Percentiles rank a stretch among this genome's conserved stretches.
Evolutionary conservation across 2,797 vertebrate genomes (phyloP).

Genomic region (Coilia nasus): DNA sequence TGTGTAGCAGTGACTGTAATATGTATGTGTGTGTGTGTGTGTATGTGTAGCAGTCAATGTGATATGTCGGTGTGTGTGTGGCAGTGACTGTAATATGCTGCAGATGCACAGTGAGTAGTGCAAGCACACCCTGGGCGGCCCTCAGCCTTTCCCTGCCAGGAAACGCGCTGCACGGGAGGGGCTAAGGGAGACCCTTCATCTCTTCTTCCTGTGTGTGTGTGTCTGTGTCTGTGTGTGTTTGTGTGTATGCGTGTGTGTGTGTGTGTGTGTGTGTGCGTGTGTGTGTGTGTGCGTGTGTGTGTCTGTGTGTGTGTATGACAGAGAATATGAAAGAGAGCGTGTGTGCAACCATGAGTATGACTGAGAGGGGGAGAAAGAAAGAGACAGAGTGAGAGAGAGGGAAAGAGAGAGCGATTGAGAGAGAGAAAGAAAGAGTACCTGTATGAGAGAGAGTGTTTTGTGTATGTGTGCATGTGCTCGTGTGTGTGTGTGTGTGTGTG

Average conservation of each 20-base stretch:
- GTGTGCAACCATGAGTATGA: no score
- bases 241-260: neutral
- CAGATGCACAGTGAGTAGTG: neutral
- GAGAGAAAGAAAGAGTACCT: neutral
- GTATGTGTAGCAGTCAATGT: neutral
- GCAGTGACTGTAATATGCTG: neutral
- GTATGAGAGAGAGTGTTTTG: neutral
- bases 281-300: neutral
- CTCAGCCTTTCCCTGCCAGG: neutral
- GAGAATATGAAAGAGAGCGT: neutral
- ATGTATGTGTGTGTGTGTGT: constrained; percentile 33
- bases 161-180: neutral
- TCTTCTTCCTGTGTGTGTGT: constrained; percentile 10
- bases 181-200: neutral
- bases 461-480: neutral
- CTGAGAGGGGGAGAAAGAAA: no score
- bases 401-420: neutral
- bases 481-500: neutral
- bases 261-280: neutral
- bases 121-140: neutral
- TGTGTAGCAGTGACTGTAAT: neutral
- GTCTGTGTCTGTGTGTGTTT: constrained; percentile 11
- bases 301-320: neutral
- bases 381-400: no score
- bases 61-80: constrained; percentile 31